Conservation (phyloP, 2,797 vertebrate species). For the Sebastes taczanowskii region DNA sequence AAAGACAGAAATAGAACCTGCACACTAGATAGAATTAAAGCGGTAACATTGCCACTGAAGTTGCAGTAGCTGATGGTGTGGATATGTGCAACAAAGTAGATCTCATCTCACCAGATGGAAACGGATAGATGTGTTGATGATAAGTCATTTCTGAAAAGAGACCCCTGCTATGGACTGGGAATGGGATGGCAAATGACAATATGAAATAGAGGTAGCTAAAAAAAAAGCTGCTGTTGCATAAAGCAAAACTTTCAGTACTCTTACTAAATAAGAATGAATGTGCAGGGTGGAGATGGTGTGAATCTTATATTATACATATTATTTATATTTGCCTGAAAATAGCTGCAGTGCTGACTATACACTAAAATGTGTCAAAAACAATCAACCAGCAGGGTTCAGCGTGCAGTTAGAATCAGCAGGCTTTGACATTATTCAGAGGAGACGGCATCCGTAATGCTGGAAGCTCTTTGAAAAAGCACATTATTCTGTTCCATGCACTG, state of each 20-base stretch:
- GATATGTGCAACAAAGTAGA: slow-evolving; percentile 30
- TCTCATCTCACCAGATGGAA: slow-evolving; percentile 26
- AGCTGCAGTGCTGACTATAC: background rate
- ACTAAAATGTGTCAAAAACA: slow-evolving; percentile 15
- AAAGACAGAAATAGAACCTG: background rate
- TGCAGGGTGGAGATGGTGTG: background rate
- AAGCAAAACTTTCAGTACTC: background rate
- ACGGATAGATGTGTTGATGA: background rate
- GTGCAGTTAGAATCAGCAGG: slow-evolving; percentile 22
- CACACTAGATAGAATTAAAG: background rate
- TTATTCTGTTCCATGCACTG: slow-evolving; percentile 2
- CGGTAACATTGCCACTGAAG: background rate
- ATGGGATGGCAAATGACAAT: slow-evolving; percentile 20
- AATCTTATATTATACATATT: background rate
- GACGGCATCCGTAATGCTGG: slow-evolving; percentile 12
- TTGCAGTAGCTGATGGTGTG: background rate
- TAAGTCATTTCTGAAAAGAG: slow-evolving; percentile 6
- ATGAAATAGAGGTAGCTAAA: background rate
- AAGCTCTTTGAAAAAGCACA: slow-evolving; percentile 1
- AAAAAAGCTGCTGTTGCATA: slow-evolving; percentile 12
- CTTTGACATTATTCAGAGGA: slow-evolving; percentile 22
- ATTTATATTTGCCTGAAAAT: slow-evolving; percentile 21
- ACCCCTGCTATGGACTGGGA: background rate
- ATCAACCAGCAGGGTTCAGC: background rate
- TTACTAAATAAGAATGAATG: background rate